A percentile compares a stretch with the other conserved stretches of the same genome.
phyloP scores from a whole-genome alignment of 2,113 vertebrate species.

The Catharus fuscescens region DNA sequence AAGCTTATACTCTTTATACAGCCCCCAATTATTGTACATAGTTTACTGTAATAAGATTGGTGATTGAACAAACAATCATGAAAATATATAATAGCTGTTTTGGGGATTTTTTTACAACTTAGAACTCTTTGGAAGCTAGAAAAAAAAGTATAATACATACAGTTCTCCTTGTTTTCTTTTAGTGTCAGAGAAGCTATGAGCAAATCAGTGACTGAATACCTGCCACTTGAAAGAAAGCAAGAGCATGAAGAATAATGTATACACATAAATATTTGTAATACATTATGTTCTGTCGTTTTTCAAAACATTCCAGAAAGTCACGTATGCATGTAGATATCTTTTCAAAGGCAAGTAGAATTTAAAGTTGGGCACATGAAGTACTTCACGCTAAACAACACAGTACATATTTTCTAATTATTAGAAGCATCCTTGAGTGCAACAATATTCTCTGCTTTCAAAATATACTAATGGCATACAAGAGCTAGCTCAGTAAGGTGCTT shows the following conservation, averaged over 20 bases:
- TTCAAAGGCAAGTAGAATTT: background rate
- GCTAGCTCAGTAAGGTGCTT: background rate
- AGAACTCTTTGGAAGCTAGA: background rate
- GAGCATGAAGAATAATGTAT: background rate
- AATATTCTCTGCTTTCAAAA: background rate
- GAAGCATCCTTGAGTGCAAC: background rate
- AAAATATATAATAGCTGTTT: background rate
- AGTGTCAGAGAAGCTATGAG: background rate
- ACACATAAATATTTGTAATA: background rate
- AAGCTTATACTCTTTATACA: background rate
- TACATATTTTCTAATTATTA: background rate
- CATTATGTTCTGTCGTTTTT: background rate
- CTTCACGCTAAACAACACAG: background rate
- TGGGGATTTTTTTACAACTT: background rate
- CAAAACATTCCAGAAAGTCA: background rate
- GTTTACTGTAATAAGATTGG: background rate
- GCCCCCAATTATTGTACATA: background rate
- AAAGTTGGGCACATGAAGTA: background rate
- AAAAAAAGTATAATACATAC: background rate
- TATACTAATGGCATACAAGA: background rate
- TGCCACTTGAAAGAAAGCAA: background rate
- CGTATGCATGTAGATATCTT: background rate
- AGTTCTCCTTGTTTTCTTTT: background rate
- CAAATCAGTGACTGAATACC: background rate
- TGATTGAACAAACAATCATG: background rate